phyloP scores from a whole-genome alignment of 2,113 vertebrate species.

The Mastomys coucha region DNA sequence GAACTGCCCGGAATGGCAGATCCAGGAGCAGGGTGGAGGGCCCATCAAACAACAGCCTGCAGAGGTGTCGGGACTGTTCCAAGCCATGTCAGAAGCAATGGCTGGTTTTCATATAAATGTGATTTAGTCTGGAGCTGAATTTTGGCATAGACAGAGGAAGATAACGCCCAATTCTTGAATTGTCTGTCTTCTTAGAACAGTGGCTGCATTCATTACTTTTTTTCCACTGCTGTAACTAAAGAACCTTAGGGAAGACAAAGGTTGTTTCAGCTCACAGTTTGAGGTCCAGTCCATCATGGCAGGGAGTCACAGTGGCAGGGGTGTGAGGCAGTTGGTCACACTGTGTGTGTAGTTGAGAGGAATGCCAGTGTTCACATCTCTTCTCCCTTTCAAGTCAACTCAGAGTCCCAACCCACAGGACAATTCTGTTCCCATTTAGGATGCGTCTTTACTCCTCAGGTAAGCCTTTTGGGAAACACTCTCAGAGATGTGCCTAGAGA shows the following conservation, averaged over 20 bases:
- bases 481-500: neutral
- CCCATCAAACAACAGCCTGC: neutral
- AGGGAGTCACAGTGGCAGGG: neutral
- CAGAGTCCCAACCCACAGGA: too few relatives aligned
- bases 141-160: neutral
- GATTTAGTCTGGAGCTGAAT: neutral
- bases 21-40: neutral
- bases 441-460: neutral
- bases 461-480: neutral
- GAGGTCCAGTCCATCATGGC: neutral
- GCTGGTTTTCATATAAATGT: neutral
- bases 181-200: neutral
- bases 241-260: too few relatives aligned
- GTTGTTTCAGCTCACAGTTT: neutral
- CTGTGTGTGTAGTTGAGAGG: neutral
- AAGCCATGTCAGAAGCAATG: neutral
- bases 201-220: neutral
- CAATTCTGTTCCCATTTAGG: neutral
- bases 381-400: neutral
- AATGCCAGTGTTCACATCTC: neutral
- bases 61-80: accelerated
- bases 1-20: neutral
- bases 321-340: too few relatives aligned
- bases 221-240: neutral
- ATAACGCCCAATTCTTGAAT: neutral